Evolutionary conservation across 2,888 invertebrate species (phyloP).

Genomic region (Tuberolachnus salignus): DNA sequence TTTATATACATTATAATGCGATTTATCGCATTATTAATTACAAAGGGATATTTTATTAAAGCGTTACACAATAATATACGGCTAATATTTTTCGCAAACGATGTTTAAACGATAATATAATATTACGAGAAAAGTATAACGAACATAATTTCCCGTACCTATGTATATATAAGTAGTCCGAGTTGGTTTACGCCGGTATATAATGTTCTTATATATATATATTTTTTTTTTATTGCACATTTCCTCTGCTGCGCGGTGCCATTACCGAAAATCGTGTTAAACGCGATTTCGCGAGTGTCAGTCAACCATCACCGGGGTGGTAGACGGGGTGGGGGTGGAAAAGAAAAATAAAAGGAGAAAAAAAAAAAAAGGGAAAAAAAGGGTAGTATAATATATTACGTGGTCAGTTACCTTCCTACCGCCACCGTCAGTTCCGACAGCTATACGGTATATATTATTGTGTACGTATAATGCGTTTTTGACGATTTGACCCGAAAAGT

Average conservation of each 20-base stretch:
- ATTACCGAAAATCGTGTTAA: conserved; percentile 27
- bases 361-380: neutral
- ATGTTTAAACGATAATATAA: conserved; percentile 7
- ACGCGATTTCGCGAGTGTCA: conserved; percentile 34
- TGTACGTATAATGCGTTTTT: conserved; percentile 15
- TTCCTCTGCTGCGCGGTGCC: neutral
- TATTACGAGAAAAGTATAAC: neutral
- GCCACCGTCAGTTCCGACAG: neutral
- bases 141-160: conserved; percentile 16
- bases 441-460: too few relatives aligned
- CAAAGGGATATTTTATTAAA: too few relatives aligned
- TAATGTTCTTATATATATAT: neutral
- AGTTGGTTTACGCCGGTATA: too few relatives aligned
- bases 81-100: neutral
- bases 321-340: too few relatives aligned
- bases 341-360: too few relatives aligned
- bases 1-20: too few relatives aligned
- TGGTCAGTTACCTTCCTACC: conserved; percentile 47
- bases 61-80: too few relatives aligned
- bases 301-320: conserved; percentile 30
- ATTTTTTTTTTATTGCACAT: neutral
- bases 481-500: conserved; percentile 35
- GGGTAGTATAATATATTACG: conserved; percentile 16
- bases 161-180: too few relatives aligned
- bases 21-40: too few relatives aligned